Conservation (phyloP, 2,113 vertebrate genomes). For the Epinephelus lanceolatus region DNA sequence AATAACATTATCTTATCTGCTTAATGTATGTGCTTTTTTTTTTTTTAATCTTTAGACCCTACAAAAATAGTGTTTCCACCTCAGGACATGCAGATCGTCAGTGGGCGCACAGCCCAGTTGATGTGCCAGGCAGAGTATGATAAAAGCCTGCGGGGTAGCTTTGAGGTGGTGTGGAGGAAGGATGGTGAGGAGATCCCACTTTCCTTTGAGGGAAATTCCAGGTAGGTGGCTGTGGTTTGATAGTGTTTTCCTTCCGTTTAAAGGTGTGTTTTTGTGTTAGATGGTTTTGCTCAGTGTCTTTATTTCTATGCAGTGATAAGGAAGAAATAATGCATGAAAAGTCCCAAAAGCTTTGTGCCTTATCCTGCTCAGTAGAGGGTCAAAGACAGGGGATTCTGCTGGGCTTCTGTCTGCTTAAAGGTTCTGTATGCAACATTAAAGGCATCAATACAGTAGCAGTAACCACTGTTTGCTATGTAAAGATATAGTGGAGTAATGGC, state of each 20-base stretch:
- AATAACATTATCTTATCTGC: background rate
- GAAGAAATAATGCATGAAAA: background rate
- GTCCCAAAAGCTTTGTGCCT: background rate
- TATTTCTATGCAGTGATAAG: background rate
- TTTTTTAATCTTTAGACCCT: slow-evolving; percentile 83
- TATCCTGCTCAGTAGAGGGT: background rate
- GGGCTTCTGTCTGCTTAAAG: background rate
- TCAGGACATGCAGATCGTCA: slow-evolving; percentile 83
- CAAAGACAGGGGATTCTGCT: background rate
- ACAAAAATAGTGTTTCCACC: slow-evolving; percentile 88
- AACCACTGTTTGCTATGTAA: too few species aligned
- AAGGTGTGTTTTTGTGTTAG: background rate
- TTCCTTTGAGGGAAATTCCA: slow-evolving; percentile 82
- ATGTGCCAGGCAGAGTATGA: slow-evolving; percentile 88
- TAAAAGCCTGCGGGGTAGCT: slow-evolving; percentile 84
- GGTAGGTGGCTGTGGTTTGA: slow-evolving; percentile 78
- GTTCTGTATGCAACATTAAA: too few species aligned
- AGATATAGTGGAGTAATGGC: too few species aligned
- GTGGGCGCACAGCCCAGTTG: slow-evolving; percentile 84
- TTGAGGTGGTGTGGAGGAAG: slow-evolving; percentile 91
- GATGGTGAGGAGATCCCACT: slow-evolving; percentile 84
- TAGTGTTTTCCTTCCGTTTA: background rate
- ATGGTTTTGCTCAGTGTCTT: background rate
- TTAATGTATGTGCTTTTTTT: background rate
- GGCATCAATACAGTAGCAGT: too few species aligned